phyloP scores from a whole-genome alignment of 2,888 invertebrate genomes.

The Melolontha melolontha region DNA sequence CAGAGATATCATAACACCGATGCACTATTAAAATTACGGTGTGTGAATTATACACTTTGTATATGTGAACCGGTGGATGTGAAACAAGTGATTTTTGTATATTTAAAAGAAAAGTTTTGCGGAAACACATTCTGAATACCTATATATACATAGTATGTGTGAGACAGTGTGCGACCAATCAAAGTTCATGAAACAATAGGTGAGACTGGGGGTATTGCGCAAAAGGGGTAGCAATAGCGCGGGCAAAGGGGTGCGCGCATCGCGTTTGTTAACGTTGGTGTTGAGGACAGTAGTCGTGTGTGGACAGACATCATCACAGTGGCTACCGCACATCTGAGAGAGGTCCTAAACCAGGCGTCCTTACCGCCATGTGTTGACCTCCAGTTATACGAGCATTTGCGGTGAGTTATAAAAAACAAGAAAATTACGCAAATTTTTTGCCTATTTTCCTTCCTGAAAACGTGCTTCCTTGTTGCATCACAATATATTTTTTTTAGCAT shows the following conservation, averaged over 20 bases:
- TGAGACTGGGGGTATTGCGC: constrained; percentile 51
- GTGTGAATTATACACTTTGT: constrained; percentile 40
- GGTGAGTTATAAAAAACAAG: constrained; percentile 57
- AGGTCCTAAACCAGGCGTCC: constrained; percentile 64
- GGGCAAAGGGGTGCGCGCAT: constrained; percentile 50
- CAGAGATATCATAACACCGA: constrained; percentile 48
- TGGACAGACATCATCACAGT: constrained; percentile 62
- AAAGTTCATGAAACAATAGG: constrained; percentile 59
- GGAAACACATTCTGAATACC: not conserved
- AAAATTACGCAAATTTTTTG: not conserved
- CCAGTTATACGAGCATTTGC: constrained; percentile 60
- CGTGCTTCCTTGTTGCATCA: too few relatives aligned
- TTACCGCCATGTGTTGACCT: constrained; percentile 64
- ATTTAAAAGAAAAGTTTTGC: constrained; percentile 43
- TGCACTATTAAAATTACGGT: constrained; percentile 41
- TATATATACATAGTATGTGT: constrained; percentile 40
- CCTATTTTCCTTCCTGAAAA: too few relatives aligned
- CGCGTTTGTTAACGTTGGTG: constrained; percentile 52
- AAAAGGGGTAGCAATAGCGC: constrained; percentile 46
- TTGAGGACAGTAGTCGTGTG: constrained; percentile 50
- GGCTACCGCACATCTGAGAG: constrained; percentile 64
- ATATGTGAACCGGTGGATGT: constrained; percentile 26
- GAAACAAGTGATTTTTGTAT: constrained; percentile 42
- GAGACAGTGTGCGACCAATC: constrained; percentile 54
- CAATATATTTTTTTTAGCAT: too few relatives aligned